Conservation (phyloP, 2,113 vertebrate genomes). For the Crotalus tigris region DNA sequence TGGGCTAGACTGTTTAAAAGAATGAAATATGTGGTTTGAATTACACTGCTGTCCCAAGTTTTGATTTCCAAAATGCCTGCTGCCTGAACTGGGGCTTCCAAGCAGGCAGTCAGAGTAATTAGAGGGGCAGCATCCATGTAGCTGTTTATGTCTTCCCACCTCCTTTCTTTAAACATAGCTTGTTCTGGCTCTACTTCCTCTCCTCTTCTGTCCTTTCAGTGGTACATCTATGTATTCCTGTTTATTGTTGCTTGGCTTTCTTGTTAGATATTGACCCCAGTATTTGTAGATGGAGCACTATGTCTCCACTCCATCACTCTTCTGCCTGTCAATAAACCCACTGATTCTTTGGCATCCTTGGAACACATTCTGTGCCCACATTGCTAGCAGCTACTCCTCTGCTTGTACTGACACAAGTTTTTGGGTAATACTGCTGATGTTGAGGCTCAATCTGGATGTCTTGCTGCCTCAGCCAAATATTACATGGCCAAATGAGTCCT, state of each 20-base stretch:
- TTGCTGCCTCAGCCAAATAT: conserved; percentile 20
- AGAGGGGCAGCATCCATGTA: not conserved
- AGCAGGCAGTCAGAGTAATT: not conserved
- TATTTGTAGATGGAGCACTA: not conserved
- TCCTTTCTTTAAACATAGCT: not conserved
- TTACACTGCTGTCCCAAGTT: not conserved
- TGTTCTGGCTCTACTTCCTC: not conserved
- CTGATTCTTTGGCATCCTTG: conserved; percentile 13
- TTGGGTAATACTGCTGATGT: not conserved
- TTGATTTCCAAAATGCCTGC: not conserved
- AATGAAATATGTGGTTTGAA: not conserved
- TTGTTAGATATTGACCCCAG: conserved; percentile 15
- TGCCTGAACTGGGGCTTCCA: not conserved
- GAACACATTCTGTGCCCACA: not conserved
- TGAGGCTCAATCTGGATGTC: conserved; percentile 28
- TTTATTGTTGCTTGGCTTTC: conserved; percentile 11
- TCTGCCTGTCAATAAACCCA: conserved; percentile 21
- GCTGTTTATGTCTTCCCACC: not conserved
- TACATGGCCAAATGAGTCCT: not conserved
- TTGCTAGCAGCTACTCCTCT: not conserved
- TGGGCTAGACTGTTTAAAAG: not conserved
- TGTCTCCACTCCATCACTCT: conserved; percentile 12
- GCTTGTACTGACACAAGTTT: not conserved
- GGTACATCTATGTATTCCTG: conserved; percentile 13
- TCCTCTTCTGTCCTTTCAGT: not conserved